Evolutionary conservation across 2,888 invertebrate species (phyloP).

Genomic region (Dryomyza anilis): DNA sequence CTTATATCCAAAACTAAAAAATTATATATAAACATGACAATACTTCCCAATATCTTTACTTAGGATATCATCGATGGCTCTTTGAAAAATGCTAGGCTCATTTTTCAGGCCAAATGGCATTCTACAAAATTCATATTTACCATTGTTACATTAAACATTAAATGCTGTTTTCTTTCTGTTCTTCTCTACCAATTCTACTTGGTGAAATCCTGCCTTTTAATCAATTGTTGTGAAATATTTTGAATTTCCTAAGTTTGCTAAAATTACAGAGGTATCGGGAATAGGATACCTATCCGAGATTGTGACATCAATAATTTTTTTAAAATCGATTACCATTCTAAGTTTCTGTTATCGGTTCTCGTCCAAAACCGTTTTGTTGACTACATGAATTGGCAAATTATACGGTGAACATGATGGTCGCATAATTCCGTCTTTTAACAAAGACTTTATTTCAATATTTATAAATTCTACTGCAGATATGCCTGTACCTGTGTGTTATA

Average conservation of each 20-base stretch:
- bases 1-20: no score
- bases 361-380: neutral
- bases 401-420: no score
- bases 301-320: conserved; percentile 29
- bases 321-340: conserved; percentile 30
- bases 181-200: conserved; percentile 26
- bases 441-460: conserved; percentile 30
- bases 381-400: neutral
- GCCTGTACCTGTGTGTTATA: conserved; percentile 26
- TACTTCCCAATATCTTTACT: conserved; percentile 25
- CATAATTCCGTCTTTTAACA: no score
- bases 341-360: no score
- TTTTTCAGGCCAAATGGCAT: no score
- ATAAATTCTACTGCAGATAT: conserved; percentile 28
- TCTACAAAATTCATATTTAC: conserved; percentile 31
- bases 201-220: conserved; percentile 23
- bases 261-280: no score
- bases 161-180: no score
- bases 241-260: conserved; percentile 15
- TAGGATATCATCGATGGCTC: conserved; percentile 27
- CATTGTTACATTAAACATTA: conserved; percentile 19
- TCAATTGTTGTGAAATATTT: conserved; percentile 24
- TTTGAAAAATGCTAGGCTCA: conserved; percentile 28
- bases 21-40: conserved; percentile 24
- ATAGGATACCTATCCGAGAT: no score